These are phyloP conservation scores for Phoebastria nigripes DNA, from an alignment of 2,797 vertebrate genomes.

Conservation along the genomic window DNA sequence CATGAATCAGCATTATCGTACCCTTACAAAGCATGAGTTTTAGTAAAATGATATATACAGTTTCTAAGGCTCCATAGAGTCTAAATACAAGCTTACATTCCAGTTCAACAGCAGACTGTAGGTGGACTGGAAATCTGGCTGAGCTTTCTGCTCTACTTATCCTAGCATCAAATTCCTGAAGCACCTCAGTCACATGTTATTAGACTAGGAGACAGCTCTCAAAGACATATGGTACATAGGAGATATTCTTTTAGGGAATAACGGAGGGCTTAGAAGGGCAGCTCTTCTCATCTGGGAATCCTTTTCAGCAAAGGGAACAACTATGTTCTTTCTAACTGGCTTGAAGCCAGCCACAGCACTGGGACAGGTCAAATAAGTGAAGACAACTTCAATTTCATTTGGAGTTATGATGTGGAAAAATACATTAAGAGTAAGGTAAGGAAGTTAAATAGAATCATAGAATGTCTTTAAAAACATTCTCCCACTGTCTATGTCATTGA, in stretches of 20 bases:
- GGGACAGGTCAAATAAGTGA: neutral
- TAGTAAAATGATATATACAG: neutral
- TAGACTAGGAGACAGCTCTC: neutral
- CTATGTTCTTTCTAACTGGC: neutral
- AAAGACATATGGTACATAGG: neutral
- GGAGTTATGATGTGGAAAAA: neutral
- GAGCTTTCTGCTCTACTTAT: neutral
- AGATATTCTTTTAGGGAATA: neutral
- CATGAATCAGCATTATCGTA: neutral
- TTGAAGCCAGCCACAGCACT: neutral
- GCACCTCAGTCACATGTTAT: neutral
- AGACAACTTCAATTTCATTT: neutral
- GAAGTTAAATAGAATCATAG: neutral
- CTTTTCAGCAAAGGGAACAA: neutral
- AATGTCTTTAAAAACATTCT: too few relatives aligned
- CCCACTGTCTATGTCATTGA: too few relatives aligned
- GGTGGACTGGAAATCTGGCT: neutral
- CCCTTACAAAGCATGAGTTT: neutral
- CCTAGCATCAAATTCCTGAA: neutral
- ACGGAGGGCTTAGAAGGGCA: neutral
- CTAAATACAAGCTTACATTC: neutral
- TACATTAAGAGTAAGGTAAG: neutral
- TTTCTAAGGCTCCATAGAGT: neutral
- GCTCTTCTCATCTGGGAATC: neutral
- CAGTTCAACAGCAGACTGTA: neutral